Base-by-base conservation (phyloP, 2,797 vertebrate species). In the Amblyopsis hoosieri region DNA sequence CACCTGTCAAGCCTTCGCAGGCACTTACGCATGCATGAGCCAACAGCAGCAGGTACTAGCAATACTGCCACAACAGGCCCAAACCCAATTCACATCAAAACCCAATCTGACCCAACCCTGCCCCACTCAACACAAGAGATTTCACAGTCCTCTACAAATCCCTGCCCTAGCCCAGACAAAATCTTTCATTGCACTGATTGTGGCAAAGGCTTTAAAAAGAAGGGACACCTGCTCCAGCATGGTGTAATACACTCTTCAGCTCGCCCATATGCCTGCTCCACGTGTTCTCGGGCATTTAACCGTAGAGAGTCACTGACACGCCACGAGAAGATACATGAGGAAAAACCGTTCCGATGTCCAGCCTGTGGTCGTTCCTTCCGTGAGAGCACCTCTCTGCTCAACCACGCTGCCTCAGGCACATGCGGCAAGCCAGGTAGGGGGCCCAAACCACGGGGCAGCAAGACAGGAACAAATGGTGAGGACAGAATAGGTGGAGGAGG, bases 1-100 rank as follows among this genome's bases (percentile, higher is more conserved):
- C 96, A 98, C 74, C 95, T 97, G 60, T 98, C 96, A 73, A 97
- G 96, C 87, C 93, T 98, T 85, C 94, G 96, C 76, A 93, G 96
- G 72, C 96, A 98, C 86, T 89, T 96, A 17, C 96, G 96, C 70
- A 96, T 96, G 91, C 96, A 98, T 85, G 95, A 94, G 74, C 93
- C 96, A 64, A 92, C 89, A 57, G 92, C 96, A 69, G 92, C 92
- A 84, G 92, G 91, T 81, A 90, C 92, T 71, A 92, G 87, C 83
- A 93, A 85, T 85, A 66, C 80, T 54, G 75, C 85, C 83, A 86
- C 83, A 81, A 91, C 87, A 67, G 87, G 90, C 78, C 79, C 89
- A 51, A 94, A 93, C 69, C 92, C 92, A 45, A 62, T 93, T 80
- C 87, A 92, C 71, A 92, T 93, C 80, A 91, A 93, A 87, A 29